A percentile compares a stretch with the other conserved stretches of the same genome.
Conservation (phyloP, 2,888 invertebrate species). For the Sipha maydis region DNA sequence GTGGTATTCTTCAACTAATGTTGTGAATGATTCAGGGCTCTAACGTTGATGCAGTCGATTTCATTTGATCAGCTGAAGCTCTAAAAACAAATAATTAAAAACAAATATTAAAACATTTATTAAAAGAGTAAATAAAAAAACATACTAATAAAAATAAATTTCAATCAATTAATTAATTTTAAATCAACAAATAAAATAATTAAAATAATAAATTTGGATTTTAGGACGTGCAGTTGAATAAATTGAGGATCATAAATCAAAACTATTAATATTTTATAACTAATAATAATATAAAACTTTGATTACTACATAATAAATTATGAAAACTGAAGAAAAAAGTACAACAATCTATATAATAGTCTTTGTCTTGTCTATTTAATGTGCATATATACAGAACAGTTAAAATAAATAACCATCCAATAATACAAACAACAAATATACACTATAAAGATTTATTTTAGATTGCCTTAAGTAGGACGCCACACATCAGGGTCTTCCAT, state of each 20-base stretch:
- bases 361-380: not conserved
- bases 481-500: slow-evolving; percentile 94
- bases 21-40: slow-evolving; percentile 32
- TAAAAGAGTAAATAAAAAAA: not conserved
- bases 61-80: slow-evolving; percentile 83
- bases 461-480: slow-evolving; percentile 79
- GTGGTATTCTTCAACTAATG: not conserved
- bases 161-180: not conserved
- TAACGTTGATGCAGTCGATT: slow-evolving; percentile 66
- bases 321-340: not conserved
- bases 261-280: not conserved
- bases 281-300: not conserved
- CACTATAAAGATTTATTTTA: slow-evolving; percentile 18
- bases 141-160: not conserved
- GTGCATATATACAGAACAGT: not conserved
- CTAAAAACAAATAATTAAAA: slow-evolving; percentile 69
- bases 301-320: slow-evolving; percentile 11
- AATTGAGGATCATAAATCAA: not conserved
- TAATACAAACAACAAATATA: slow-evolving; percentile 25
- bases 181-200: not conserved
- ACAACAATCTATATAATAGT: not conserved
- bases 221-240: slow-evolving; percentile 12
- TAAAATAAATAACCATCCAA: not conserved
- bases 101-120: slow-evolving; percentile 6
- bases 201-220: not conserved